Evolutionary conservation across 2,797 vertebrate genomes (phyloP).

Genomic region (Crocidura indochinensis): DNA sequence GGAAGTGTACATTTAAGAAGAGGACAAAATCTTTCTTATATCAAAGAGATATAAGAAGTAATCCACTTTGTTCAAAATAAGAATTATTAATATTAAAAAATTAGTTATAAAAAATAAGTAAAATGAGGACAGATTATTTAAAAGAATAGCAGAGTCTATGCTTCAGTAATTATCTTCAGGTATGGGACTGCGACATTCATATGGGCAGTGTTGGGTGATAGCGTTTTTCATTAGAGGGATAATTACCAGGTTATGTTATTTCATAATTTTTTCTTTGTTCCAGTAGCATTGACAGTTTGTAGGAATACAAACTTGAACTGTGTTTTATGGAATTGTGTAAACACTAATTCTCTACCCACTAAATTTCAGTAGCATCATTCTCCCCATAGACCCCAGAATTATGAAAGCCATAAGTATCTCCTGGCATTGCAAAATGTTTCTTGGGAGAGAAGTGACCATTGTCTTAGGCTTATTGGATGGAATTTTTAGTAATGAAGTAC

Average conservation of each 20-base stretch:
- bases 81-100: too few relatives aligned
- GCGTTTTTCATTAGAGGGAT: not conserved
- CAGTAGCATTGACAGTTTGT: not conserved
- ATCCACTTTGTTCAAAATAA: too few relatives aligned
- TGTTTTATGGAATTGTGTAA: not conserved
- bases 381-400: too few relatives aligned
- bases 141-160: not conserved
- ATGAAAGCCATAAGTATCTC: not conserved
- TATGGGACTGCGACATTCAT: not conserved
- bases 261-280: not conserved
- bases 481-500: not conserved
- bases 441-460: not conserved
- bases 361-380: not conserved
- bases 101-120: not conserved
- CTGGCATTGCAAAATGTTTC: not conserved
- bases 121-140: slow-evolving; percentile 5
- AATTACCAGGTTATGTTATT: not conserved
- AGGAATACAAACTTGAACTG: not conserved
- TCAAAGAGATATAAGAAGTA: not conserved
- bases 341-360: fast-evolving
- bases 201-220: not conserved
- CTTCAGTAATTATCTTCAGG: not conserved
- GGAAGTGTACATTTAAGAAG: not conserved
- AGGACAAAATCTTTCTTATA: not conserved
- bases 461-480: not conserved